A percentile compares a stretch with the other conserved stretches of the same genome.
These are phyloP conservation scores for Tetanocera ferruginea DNA, from an alignment of 2,888 invertebrate genomes.

Conservation along the genomic window DNA sequence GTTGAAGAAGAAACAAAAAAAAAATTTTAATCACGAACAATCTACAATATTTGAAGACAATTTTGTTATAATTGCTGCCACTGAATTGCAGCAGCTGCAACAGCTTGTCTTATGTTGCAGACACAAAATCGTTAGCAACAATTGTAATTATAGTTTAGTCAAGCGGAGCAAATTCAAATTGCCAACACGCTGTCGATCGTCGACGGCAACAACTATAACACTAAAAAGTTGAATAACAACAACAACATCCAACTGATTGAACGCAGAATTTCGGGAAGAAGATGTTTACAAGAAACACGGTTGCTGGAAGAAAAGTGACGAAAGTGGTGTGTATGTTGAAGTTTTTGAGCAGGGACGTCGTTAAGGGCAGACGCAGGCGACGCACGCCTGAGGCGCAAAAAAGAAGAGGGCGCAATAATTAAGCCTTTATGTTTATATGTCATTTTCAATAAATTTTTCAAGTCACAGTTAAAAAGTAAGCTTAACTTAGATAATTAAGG, in stretches of 20 bases:
- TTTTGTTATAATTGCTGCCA: neutral
- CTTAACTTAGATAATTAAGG: no score
- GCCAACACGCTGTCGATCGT: slow-evolving; percentile 17
- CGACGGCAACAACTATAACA: slow-evolving; percentile 3
- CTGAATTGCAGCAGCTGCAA: neutral
- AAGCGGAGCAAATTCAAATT: slow-evolving; percentile 27
- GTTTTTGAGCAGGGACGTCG: neutral
- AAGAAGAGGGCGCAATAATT: no score
- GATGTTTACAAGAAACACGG: neutral
- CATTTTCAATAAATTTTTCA: no score
- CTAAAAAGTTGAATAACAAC: neutral
- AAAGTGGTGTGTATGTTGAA: neutral
- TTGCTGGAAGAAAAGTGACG: neutral
- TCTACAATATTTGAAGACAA: neutral
- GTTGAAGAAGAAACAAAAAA: no score
- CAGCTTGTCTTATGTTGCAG: neutral
- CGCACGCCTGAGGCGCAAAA: no score
- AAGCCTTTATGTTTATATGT: no score
- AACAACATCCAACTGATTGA: neutral
- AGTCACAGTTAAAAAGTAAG: no score
- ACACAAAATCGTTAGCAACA: slow-evolving; percentile 11
- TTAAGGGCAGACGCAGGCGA: neutral
- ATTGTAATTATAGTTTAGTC: slow-evolving; percentile 24
- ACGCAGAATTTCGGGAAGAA: neutral
- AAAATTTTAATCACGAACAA: no score